A percentile compares a stretch with the other conserved stretches of the same genome.
Evolutionary conservation across 92 coral and sea anemone species (phyloP).

Genomic region (Micromussa lordhowensis): DNA sequence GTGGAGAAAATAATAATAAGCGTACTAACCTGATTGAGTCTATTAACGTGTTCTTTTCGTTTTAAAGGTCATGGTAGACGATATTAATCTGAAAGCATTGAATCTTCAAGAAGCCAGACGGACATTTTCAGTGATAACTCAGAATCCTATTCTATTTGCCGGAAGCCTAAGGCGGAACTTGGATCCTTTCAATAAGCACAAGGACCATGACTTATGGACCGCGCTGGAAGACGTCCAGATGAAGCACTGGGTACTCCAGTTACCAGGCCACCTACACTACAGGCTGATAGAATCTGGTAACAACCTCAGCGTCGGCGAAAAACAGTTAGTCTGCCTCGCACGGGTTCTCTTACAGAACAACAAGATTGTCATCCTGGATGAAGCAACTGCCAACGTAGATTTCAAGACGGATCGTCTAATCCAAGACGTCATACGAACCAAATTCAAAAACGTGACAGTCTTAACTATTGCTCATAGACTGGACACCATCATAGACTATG

Average conservation of each 20-base stretch:
- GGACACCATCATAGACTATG: conserved; percentile 39
- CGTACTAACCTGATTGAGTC: no score
- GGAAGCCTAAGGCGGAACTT: conserved; percentile 63
- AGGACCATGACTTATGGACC: conserved; percentile 64
- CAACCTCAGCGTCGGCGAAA: conserved; percentile 59
- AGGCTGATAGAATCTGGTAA: conserved; percentile 51
- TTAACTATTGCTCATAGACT: conserved; percentile 59
- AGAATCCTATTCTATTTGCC: conserved; percentile 64
- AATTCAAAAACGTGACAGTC: conserved; percentile 48
- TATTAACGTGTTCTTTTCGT: background rate
- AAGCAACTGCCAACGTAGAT: conserved; percentile 65
- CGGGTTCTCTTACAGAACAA: conserved; percentile 48
- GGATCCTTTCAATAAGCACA: conserved; percentile 57
- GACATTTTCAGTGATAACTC: conserved; percentile 71
- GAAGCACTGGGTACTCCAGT: conserved; percentile 35
- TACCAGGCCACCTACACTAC: conserved; percentile 44
- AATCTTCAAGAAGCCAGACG: conserved; percentile 56
- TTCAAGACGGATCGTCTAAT: conserved; percentile 59
- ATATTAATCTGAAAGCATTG: conserved; percentile 34
- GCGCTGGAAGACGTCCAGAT: conserved; percentile 61
- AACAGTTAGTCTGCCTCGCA: conserved; percentile 57
- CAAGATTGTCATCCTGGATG: conserved; percentile 56
- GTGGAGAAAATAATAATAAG: no score
- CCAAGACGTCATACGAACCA: conserved; percentile 58
- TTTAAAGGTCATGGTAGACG: conserved; percentile 54